Percentiles rank a stretch among this genome's conserved stretches.
Conservation (phyloP, 2,797 vertebrate species). For the Scyliorhinus canicula region DNA sequence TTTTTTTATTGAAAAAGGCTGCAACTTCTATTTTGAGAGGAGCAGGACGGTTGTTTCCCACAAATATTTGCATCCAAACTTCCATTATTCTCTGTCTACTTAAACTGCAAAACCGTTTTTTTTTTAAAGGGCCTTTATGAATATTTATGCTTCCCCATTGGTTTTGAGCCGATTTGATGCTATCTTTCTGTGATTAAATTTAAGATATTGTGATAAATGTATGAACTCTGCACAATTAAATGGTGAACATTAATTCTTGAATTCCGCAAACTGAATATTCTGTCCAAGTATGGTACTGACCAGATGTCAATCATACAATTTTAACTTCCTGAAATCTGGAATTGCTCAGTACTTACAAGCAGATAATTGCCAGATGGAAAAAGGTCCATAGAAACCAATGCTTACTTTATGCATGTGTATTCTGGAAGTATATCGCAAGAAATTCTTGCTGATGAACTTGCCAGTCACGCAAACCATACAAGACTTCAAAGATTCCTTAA, state of each 20-base stretch:
- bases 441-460: neutral
- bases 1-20: neutral
- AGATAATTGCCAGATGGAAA: slow-evolving; percentile 16
- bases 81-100: neutral
- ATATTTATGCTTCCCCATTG: neutral
- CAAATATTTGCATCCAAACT: neutral
- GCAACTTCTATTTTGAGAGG: neutral
- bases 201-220: neutral
- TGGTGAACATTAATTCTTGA: neutral
- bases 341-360: neutral
- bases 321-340: neutral
- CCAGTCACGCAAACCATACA: neutral
- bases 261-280: neutral
- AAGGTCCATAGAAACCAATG: neutral
- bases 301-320: neutral
- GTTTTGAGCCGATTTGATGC: neutral
- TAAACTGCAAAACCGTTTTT: neutral
- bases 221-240: neutral
- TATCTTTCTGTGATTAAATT: neutral
- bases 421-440: neutral
- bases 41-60: neutral
- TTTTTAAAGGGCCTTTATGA: neutral
- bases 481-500: neutral
- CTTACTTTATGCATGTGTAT: neutral
- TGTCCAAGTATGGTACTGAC: neutral